These are phyloP conservation scores for Choreutis nemorana DNA, from an alignment of 2,888 invertebrate species.

Conservation along the genomic window DNA sequence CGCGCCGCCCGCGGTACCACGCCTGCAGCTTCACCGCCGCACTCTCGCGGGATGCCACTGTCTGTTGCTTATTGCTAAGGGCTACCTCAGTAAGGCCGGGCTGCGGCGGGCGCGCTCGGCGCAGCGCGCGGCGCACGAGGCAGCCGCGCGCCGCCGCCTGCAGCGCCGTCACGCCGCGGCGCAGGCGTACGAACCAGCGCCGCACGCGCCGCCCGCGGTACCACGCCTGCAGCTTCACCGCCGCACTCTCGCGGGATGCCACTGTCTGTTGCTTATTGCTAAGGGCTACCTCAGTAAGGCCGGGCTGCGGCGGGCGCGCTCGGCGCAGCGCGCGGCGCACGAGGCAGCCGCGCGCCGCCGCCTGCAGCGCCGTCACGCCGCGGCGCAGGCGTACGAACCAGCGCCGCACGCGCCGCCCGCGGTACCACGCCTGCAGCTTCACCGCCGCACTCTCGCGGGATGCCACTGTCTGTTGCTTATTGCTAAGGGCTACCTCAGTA, in stretches of 20 bases:
- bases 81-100: constrained; percentile 66
- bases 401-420: constrained; percentile 71
- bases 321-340: too few relatives aligned
- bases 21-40: constrained; percentile 17
- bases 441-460: constrained; percentile 66
- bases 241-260: constrained; percentile 67
- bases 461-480: constrained; percentile 62
- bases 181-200: constrained; percentile 72
- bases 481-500: too few relatives aligned
- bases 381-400: constrained; percentile 72
- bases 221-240: constrained; percentile 76
- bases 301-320: too few relatives aligned
- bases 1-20: constrained; percentile 20
- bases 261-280: constrained; percentile 48
- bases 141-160: constrained; percentile 79
- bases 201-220: constrained; percentile 77
- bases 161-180: constrained; percentile 66
- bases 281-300: neutral
- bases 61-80: constrained; percentile 48
- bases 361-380: constrained; percentile 73
- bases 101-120: constrained; percentile 66
- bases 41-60: constrained; percentile 16
- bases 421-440: constrained; percentile 82
- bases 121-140: constrained; percentile 68
- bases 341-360: constrained; percentile 74